These are phyloP conservation scores for Dexiosoma caninum DNA, from an alignment of 2,888 invertebrate genomes.

Conservation along the genomic window DNA sequence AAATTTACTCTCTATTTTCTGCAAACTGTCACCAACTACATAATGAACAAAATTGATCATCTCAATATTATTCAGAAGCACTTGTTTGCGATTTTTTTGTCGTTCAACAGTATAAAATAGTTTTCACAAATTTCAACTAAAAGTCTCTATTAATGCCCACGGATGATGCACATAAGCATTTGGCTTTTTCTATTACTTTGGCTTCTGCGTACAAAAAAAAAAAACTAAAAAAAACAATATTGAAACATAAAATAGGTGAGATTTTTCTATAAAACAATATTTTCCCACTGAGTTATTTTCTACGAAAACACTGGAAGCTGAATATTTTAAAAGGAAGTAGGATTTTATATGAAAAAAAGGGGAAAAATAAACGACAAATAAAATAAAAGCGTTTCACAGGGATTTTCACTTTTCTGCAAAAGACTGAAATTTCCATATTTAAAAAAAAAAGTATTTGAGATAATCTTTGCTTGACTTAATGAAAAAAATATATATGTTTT, in stretches of 20 bases:
- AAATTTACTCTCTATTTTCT: too few relatives aligned
- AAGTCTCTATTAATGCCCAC: conserved; percentile 8
- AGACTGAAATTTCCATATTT: conserved; percentile 18
- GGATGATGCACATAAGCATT: not conserved
- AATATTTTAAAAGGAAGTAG: conserved; percentile 37
- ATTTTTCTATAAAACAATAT: not conserved
- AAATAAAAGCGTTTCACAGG: conserved; percentile 40
- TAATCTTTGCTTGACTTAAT: conserved; percentile 4
- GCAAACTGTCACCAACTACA: not conserved
- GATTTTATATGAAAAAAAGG: not conserved
- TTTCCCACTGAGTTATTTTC: conserved; percentile 15
- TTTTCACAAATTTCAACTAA: conserved; percentile 1
- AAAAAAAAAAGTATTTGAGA: not conserved
- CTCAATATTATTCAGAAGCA: not conserved
- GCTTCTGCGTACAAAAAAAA: not conserved
- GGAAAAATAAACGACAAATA: not conserved
- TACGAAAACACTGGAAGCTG: conserved; percentile 19
- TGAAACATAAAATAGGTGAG: conserved; percentile 19
- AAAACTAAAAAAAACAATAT: conserved; percentile 10
- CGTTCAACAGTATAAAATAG: not conserved
- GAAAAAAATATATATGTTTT: not conserved
- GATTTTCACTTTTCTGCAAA: not conserved
- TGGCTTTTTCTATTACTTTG: not conserved
- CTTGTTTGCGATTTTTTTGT: not conserved
- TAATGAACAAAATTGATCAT: not conserved